These are phyloP conservation scores for Psephotus haematonotus DNA, from an alignment of 2,113 vertebrate genomes.

Conservation along the genomic window DNA sequence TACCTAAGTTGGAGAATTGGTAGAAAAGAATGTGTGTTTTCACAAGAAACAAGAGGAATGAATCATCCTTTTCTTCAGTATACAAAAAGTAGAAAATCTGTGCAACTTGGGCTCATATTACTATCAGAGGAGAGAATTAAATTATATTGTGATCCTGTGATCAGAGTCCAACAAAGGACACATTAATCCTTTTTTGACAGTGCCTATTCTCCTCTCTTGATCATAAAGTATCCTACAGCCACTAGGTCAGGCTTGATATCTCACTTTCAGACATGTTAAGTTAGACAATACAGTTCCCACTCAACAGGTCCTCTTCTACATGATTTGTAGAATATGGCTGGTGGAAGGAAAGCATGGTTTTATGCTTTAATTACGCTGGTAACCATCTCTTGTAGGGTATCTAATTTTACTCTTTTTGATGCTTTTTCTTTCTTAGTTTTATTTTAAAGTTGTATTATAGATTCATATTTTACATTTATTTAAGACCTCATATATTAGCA, in stretches of 20 bases:
- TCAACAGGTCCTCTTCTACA: neutral
- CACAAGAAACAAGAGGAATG: neutral
- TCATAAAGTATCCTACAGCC: neutral
- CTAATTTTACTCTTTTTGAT: neutral
- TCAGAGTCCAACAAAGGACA: neutral
- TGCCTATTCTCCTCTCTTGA: neutral
- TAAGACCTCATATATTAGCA: neutral
- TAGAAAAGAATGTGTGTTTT: neutral
- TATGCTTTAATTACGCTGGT: neutral
- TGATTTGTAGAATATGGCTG: neutral
- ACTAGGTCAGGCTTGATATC: neutral
- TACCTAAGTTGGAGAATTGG: neutral
- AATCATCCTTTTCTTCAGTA: neutral
- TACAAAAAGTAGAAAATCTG: neutral
- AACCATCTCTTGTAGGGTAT: neutral
- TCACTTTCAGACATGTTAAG: neutral
- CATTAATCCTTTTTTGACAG: neutral
- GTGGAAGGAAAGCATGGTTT: neutral
- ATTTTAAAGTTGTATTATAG: neutral
- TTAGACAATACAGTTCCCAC: neutral
- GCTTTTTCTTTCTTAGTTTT: neutral
- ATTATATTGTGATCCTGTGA: neutral
- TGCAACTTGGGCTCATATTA: accelerated
- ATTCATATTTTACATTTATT: neutral
- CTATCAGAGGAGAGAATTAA: neutral